A percentile compares a stretch with the other conserved stretches of the same genome.
Conservation (phyloP, 2,113 vertebrate genomes). For the Actenoides hombroni region DNA sequence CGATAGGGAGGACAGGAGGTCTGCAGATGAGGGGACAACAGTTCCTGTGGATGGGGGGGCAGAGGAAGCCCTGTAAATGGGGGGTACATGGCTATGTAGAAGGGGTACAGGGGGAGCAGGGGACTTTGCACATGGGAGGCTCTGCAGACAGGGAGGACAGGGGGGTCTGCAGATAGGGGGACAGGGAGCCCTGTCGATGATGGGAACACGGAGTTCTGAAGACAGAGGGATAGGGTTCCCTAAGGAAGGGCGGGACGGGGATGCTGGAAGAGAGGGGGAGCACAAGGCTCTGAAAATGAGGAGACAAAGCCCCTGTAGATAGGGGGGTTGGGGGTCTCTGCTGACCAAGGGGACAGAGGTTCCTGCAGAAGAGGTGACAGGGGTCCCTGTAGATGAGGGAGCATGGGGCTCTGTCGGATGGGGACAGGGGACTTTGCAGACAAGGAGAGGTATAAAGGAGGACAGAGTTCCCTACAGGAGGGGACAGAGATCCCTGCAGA, state of each 20-base stretch:
- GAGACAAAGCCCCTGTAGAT: not conserved
- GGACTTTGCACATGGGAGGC: not conserved
- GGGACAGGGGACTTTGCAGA: not conserved
- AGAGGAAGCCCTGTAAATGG: not conserved
- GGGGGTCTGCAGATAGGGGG: not conserved
- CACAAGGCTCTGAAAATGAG: not conserved
- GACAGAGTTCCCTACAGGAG: not conserved
- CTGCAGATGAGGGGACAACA: not conserved
- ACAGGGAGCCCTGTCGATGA: not conserved
- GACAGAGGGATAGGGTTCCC: not conserved
- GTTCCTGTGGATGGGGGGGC: not conserved
- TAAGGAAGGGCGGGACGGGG: not conserved
- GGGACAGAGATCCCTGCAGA: not conserved
- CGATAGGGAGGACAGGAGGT: too few relatives aligned
- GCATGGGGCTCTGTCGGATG: not conserved
- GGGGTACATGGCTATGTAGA: not conserved
- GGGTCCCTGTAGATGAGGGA: not conserved
- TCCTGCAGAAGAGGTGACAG: too few relatives aligned
- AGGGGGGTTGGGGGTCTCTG: not conserved
- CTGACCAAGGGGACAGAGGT: not conserved
- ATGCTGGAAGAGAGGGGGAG: not conserved
- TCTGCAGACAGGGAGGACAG: not conserved
- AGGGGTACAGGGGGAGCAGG: not conserved
- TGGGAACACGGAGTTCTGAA: not conserved
- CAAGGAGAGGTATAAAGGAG: too few relatives aligned